Evolutionary conservation across 2,113 vertebrate genomes (phyloP), one percentile per base, ranked within the genome.

Genomic region (Irena cyanogastra): DNA sequence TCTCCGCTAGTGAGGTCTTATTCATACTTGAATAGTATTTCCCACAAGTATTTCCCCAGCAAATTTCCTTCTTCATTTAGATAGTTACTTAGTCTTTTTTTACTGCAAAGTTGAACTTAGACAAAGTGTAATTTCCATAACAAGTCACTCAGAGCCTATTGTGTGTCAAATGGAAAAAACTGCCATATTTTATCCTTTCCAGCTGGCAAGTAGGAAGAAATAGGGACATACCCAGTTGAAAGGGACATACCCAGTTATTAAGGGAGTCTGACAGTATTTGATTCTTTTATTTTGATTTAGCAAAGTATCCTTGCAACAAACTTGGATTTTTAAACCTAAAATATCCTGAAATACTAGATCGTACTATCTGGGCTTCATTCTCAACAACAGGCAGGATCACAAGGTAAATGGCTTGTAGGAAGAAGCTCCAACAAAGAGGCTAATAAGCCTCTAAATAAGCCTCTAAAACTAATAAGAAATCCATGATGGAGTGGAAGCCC

Each of bases 61-160:
- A 91, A 37, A 65, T 45, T 53, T 89, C 18, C 12, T 66, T 82
- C 35, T 85, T 92, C 49, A 74, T 83, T 94, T 92, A 90, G 76
- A 76, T 70, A 83, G 56, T 57, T 81, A 54, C 74, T 91, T 75
- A 64, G 42, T 63, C 87, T 90, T 94, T 89, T 93, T 94, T 94
- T 87, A 92, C 56, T 78, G 76, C 71, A 71, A 95, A 95, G 57
- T 11, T 89, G 65, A 95, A 87, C 54, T 87, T 92, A 94, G 83
- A 89, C 0, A 0, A 89, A 89, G 85, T 71, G 27, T 78, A 69
- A 91, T 94, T 96, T 93, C 91, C 37, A 69, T 93, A 90, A 90
- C 83, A 93, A 95, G 83, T 89, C 74, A 69, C 60, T 95, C 81
- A 89, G 66, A 96, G 71, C 5, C 85, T 85, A 80, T 89, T 94